Base-by-base conservation (phyloP, 1,140 invertebrate genomes). In the Trichonephila clavipes region DNA sequence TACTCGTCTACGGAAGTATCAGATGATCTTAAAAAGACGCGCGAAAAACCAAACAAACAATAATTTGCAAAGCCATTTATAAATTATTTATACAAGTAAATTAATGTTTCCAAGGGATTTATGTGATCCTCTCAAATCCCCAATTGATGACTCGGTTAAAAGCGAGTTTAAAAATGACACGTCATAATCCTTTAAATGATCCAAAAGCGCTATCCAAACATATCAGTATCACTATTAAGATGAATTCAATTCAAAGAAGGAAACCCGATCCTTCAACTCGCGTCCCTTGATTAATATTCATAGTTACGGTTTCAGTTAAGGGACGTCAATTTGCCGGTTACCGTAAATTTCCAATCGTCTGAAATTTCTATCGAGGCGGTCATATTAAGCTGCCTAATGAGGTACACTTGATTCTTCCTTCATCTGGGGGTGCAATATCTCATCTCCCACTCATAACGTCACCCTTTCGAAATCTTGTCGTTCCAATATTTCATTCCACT, bases 331-430 rank as follows among this genome's bases (percentile, higher is more conserved):
- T 77, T 77, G 18, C 72, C 72, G 28, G 24, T 77, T 77, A 77
- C 28, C 34, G 72, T 34, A 40, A 77, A 77, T 77, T 77, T 77
- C 69, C 69, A 77, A 40, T 77, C 72, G 72, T 77, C 72, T 77
- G 28, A 77, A 77, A 77, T 77, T 77, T 77, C 72, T 28, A 18
- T 34, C 72, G 72, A 77, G 24, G 72, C 24, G 72, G 28, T 77
- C 72, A 77, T 77, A 77, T 77, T 77, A 77, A 77, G 72, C 72
- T 77, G 72, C 24, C 28, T 77, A 77, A 77, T 77, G 72, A 77
- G 72, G 72, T 28, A 34, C 72, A 77, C 72, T 77, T 77, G 72
- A 77, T 77, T 77, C 72, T 77, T 77, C 72, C 72, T 77, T 77
- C 66, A 77, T 77, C 12, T 40, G 72, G 34, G 28, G 72, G 28